These are phyloP conservation scores for Athripsodes cinereus DNA, from an alignment of 2,888 invertebrate genomes.

Conservation along the genomic window DNA sequence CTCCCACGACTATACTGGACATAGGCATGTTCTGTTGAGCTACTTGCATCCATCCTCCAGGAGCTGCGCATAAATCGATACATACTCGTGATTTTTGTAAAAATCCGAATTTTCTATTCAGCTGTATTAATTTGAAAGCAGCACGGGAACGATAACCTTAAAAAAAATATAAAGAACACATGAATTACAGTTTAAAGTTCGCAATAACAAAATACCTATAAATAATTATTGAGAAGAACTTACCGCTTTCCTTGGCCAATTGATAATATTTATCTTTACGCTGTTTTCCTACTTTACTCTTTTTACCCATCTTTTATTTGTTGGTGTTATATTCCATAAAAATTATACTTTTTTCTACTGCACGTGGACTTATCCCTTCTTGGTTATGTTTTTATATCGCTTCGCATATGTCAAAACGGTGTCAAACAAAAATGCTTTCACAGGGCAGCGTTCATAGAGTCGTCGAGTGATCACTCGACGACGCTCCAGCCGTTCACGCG, in stretches of 20 bases:
- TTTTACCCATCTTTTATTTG: conserved; percentile 86
- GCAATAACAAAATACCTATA: neutral
- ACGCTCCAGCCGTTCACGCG: no score
- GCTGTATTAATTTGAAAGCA: conserved; percentile 97
- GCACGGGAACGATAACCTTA: conserved; percentile 94
- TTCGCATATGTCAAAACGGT: no score
- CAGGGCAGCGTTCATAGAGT: no score
- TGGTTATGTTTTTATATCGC: conserved; percentile 1
- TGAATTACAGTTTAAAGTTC: neutral
- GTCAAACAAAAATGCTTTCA: no score
- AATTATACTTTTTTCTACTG: neutral
- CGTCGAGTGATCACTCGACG: no score
- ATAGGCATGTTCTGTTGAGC: conserved; percentile 97
- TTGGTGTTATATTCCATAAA: neutral
- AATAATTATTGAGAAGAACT: conserved; percentile 21
- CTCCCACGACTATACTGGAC: conserved; percentile 89
- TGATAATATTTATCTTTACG: conserved; percentile 98
- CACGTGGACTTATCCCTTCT: conserved; percentile 4
- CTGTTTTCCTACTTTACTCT: conserved; percentile 94
- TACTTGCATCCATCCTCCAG: conserved; percentile 99
- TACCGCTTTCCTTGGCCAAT: conserved; percentile 97
- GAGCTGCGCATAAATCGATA: conserved; percentile 97
- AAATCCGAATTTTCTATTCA: conserved; percentile 96
- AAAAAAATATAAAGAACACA: conserved; percentile 3
- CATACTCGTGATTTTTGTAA: conserved; percentile 93